These are phyloP conservation scores for Tinea semifulvella DNA, from an alignment of 2,888 invertebrate species.

Conservation along the genomic window DNA sequence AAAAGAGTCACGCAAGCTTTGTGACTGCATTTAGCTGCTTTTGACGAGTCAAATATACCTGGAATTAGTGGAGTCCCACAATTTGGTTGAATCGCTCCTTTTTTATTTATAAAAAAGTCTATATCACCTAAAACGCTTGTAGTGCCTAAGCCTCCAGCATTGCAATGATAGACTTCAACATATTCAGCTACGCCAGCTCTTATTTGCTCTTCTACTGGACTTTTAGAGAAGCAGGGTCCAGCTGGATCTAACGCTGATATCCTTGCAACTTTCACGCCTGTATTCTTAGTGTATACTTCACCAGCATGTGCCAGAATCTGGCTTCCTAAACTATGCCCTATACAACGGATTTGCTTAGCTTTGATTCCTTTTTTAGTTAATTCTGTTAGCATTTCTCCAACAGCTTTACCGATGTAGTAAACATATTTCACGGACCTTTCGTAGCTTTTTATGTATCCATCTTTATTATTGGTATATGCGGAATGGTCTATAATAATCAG, in stretches of 20 bases:
- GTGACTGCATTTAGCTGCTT: constrained; percentile 50
- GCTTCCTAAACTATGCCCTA: constrained; percentile 52
- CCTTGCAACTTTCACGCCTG: constrained; percentile 41
- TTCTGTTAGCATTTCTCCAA: constrained; percentile 40
- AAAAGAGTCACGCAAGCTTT: constrained; percentile 49
- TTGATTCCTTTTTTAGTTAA: constrained; percentile 36
- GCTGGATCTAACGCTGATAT: constrained; percentile 55
- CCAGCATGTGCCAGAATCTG: constrained; percentile 48
- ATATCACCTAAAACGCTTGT: constrained; percentile 59
- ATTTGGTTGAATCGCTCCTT: constrained; percentile 63
- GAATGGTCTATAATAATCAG: constrained; percentile 53
- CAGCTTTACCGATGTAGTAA: constrained; percentile 40
- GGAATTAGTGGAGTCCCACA: constrained; percentile 47
- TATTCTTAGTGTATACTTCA: constrained; percentile 33
- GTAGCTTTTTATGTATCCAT: constrained; percentile 44
- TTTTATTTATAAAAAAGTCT: constrained; percentile 69
- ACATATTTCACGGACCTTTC: constrained; percentile 42
- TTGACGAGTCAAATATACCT: constrained; percentile 43
- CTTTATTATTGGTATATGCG: constrained; percentile 40
- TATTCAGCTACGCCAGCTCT: constrained; percentile 63
- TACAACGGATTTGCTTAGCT: constrained; percentile 43
- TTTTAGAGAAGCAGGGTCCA: constrained; percentile 54
- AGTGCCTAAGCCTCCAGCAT: constrained; percentile 62
- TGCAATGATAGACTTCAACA: constrained; percentile 70
- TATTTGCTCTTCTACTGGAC: constrained; percentile 49